Percentiles rank a stretch among this genome's conserved stretches.
phyloP scores from a whole-genome alignment of 2,113 vertebrate genomes.

The Brienomyrus longianalis region DNA sequence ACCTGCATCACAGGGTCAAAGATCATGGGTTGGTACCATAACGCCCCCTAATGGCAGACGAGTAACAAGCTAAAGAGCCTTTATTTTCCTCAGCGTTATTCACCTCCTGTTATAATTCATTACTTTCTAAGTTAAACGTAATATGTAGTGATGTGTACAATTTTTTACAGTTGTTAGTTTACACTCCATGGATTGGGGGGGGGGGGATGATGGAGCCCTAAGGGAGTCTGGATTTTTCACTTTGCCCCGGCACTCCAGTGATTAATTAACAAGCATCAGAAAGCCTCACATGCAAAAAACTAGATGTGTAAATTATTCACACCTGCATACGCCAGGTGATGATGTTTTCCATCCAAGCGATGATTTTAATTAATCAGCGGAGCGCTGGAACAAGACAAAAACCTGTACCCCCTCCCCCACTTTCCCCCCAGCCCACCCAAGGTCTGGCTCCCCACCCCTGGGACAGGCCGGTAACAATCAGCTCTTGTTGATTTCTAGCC shows the following conservation, averaged over 20 bases:
- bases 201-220: background rate
- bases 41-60: background rate
- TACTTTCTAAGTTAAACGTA: background rate
- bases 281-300: background rate
- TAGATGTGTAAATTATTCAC: background rate
- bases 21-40: background rate
- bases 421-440: background rate
- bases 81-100: background rate
- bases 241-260: background rate
- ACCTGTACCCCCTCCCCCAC: background rate
- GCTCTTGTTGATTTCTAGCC: background rate
- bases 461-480: background rate
- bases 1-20: background rate
- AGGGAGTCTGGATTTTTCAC: background rate
- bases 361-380: conserved; percentile 5
- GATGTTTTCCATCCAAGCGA: background rate
- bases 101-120: background rate
- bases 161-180: background rate
- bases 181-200: background rate
- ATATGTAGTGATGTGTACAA: background rate
- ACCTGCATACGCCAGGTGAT: conserved; percentile 8
- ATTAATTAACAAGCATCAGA: background rate
- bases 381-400: background rate
- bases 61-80: background rate
- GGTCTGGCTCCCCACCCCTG: background rate